Percentiles rank a stretch among this genome's conserved stretches.
phyloP scores from a whole-genome alignment of 2,888 invertebrate species.

The Melieria crassipennis region DNA sequence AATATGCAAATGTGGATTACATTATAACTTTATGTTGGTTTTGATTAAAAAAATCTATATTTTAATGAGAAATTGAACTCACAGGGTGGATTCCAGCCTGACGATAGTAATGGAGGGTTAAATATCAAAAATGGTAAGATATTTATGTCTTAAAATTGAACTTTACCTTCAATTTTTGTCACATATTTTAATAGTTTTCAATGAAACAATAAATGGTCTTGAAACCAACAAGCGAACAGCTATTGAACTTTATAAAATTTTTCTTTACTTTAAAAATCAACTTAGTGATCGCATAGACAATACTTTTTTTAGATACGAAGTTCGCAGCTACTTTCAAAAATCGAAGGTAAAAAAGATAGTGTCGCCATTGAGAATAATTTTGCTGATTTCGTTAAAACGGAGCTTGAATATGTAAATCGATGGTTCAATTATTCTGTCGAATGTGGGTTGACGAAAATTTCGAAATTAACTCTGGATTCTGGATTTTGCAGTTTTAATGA shows the following conservation, averaged over 20 bases:
- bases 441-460: slow-evolving; percentile 6
- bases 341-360: neutral
- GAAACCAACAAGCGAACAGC: neutral
- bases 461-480: neutral
- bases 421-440: slow-evolving; percentile 6
- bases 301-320: slow-evolving; percentile 3
- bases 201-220: neutral
- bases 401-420: neutral
- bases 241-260: slow-evolving; percentile 8
- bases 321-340: slow-evolving; percentile 13
- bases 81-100: too few relatives aligned
- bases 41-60: too few relatives aligned
- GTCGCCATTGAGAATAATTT: neutral
- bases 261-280: slow-evolving; percentile 15
- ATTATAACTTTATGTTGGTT: too few relatives aligned
- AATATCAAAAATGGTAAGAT: too few relatives aligned
- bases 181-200: slow-evolving; percentile 9
- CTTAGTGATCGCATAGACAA: slow-evolving; percentile 2
- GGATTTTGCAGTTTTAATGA: slow-evolving; percentile 2
- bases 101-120: too few relatives aligned
- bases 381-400: neutral
- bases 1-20: too few relatives aligned
- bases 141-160: too few relatives aligned
- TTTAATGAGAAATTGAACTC: too few relatives aligned
- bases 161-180: slow-evolving; percentile 3